Evolutionary conservation across 2,113 vertebrate genomes (phyloP).

Genomic region (Macrotis lagotis): DNA sequence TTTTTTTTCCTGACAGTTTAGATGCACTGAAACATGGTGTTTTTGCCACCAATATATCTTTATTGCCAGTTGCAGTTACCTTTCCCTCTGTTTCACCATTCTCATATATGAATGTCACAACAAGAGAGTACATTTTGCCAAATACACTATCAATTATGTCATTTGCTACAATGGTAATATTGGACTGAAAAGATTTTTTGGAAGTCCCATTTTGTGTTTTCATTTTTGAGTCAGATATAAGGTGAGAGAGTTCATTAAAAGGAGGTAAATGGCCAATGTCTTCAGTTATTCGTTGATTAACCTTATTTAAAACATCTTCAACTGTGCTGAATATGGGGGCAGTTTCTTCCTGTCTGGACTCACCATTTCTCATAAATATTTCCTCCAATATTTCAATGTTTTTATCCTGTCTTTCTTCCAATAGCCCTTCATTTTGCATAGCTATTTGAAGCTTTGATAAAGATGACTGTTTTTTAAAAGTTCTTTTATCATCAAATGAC

Average conservation of each 20-base stretch:
- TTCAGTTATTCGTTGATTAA: conserved; percentile 46
- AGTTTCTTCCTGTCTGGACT: conserved; percentile 51
- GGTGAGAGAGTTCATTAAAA: conserved; percentile 27
- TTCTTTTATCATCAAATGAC: conserved; percentile 51
- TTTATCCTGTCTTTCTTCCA: conserved; percentile 21
- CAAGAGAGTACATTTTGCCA: conserved; percentile 56
- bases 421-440: conserved; percentile 9
- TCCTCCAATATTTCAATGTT: conserved; percentile 51
- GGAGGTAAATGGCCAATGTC: conserved; percentile 16
- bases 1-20: conserved; percentile 20
- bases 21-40: neutral
- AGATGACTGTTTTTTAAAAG: conserved; percentile 29
- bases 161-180: conserved; percentile 34
- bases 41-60: neutral
- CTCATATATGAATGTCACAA: conserved; percentile 44
- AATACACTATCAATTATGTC: conserved; percentile 66
- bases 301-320: conserved; percentile 52
- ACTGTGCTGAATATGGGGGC: conserved; percentile 31
- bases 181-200: neutral
- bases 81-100: conserved; percentile 2
- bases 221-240: conserved; percentile 41
- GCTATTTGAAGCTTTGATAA: conserved; percentile 46
- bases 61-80: neutral
- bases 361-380: conserved; percentile 65
- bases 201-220: conserved; percentile 10